Conservation (phyloP, 2,888 invertebrate species). For the Lasioglossum morio region DNA sequence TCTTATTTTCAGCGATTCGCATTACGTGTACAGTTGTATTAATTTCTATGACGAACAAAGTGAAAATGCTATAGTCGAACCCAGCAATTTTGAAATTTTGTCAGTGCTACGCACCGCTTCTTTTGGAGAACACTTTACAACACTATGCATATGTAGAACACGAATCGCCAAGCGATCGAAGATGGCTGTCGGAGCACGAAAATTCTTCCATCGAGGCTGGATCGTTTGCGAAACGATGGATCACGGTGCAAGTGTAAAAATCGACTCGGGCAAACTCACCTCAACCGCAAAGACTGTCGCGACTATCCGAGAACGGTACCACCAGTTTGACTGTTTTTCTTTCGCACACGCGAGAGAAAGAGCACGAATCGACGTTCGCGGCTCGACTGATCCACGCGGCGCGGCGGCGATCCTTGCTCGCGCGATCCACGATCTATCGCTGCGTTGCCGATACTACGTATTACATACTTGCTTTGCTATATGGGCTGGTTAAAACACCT, state of each 20-base stretch:
- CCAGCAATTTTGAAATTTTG: not conserved
- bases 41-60: not conserved
- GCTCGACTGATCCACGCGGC: constrained; percentile 49
- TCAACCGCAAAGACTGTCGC: not conserved
- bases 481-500: not conserved
- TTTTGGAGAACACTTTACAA: not conserved
- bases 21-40: not conserved
- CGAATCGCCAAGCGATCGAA: not conserved
- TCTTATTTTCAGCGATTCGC: too few relatives aligned
- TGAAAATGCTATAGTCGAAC: not conserved
- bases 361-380: constrained; percentile 49
- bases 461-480: not conserved
- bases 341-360: constrained; percentile 8
- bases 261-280: constrained; percentile 34
- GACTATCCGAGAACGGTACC: constrained; percentile 7
- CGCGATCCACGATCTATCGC: constrained; percentile 43
- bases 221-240: not conserved
- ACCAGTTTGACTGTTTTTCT: not conserved
- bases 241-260: not conserved
- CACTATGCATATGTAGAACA: too few relatives aligned
- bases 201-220: not conserved
- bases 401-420: constrained; percentile 17
- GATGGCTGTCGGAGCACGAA: not conserved
- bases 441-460: constrained; percentile 53
- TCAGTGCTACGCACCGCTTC: not conserved